Evolutionary conservation across 2,888 invertebrate species (phyloP).

Genomic region (Apodemia hepburni): DNA sequence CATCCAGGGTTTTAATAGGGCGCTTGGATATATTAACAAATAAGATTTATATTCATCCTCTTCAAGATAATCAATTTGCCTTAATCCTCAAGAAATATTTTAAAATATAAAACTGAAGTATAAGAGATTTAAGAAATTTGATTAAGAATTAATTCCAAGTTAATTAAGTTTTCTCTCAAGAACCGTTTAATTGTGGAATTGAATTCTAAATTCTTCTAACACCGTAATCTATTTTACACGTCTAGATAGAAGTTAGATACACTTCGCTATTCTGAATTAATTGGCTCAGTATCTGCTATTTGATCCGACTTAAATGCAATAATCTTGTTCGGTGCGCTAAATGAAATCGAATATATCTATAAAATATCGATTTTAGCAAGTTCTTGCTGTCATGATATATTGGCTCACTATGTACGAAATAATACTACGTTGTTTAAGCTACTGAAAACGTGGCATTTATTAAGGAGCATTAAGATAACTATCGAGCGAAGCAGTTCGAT

Average conservation of each 20-base stretch:
- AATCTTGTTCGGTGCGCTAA: constrained; percentile 21
- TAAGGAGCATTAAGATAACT: not conserved
- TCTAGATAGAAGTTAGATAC: constrained; percentile 35
- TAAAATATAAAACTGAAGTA: not conserved
- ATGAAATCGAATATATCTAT: constrained; percentile 17
- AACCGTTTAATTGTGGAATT: constrained; percentile 29
- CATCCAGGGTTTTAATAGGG: too few relatives aligned
- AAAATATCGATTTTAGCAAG: not conserved
- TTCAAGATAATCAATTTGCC: too few relatives aligned
- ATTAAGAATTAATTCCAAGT: not conserved
- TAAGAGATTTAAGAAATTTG: not conserved
- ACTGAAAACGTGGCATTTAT: not conserved
- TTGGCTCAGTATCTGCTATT: constrained; percentile 37
- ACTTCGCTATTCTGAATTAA: constrained; percentile 38
- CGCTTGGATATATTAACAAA: too few relatives aligned
- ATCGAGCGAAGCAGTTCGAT: too few relatives aligned
- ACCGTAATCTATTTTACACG: constrained; percentile 33
- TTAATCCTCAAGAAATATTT: too few relatives aligned
- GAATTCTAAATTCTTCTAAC: constrained; percentile 32
- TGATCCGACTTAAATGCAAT: constrained; percentile 28
- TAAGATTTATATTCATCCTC: too few relatives aligned
- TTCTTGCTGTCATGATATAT: constrained; percentile 1
- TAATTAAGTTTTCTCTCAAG: constrained; percentile 20
- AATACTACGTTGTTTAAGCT: not conserved
- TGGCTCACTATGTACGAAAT: not conserved